phyloP scores from a whole-genome alignment of 2,113 vertebrate species.

The Struthidea cinerea region DNA sequence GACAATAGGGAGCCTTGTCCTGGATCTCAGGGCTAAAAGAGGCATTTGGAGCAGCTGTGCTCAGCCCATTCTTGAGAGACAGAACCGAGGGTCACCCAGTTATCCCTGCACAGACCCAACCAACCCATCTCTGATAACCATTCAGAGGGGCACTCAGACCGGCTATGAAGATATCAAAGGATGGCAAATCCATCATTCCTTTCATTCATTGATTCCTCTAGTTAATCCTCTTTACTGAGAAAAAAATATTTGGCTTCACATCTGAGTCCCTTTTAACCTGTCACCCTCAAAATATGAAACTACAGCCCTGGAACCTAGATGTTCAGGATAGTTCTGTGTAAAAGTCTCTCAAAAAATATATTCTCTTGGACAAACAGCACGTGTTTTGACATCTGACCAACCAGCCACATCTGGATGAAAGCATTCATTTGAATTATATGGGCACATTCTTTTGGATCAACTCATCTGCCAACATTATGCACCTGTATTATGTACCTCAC shows the following conservation, averaged over 20 bases:
- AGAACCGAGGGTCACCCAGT: background rate
- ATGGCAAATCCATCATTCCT: background rate
- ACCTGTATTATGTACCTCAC: background rate
- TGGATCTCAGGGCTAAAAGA: background rate
- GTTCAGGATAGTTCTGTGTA: background rate
- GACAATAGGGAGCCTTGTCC: background rate
- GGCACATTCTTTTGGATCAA: background rate
- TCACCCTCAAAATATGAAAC: background rate
- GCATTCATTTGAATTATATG: background rate
- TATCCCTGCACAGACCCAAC: background rate
- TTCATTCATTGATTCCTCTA: slow-evolving; percentile 5
- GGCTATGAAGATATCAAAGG: slow-evolving; percentile 14
- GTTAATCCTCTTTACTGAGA: background rate
- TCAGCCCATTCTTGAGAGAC: background rate
- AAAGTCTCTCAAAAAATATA: background rate
- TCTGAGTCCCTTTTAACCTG: background rate
- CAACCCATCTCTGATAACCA: background rate
- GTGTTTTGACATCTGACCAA: background rate
- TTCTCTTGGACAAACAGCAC: background rate
- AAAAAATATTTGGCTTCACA: background rate
- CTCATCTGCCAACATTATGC: background rate
- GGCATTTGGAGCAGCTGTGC: background rate
- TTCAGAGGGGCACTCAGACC: background rate
- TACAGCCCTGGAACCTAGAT: background rate
- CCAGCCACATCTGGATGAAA: background rate